A percentile compares a stretch with the other conserved stretches of the same genome.
Evolutionary conservation across 1,140 invertebrate species (phyloP).

Genomic region (Drosophila sechellia): DNA sequence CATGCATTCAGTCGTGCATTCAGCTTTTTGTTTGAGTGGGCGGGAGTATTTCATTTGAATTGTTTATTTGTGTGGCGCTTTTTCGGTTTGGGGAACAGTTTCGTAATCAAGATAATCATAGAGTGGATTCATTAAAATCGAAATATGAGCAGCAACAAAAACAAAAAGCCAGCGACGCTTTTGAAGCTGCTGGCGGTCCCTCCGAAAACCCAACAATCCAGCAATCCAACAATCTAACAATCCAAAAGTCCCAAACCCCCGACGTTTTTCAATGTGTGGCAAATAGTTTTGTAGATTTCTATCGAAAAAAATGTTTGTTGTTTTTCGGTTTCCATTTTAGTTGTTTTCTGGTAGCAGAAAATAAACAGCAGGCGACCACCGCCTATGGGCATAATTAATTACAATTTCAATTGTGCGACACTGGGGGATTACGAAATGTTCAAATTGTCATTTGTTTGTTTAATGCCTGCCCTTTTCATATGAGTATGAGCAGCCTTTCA

Average conservation of each 20-base stretch:
- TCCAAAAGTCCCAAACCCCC: neutral
- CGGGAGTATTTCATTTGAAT: slow-evolving; percentile 62
- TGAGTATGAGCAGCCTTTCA: slow-evolving; percentile 1
- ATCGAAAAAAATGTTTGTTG: slow-evolving; percentile 55
- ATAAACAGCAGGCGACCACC: slow-evolving; percentile 71
- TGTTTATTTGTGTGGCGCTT: slow-evolving; percentile 46
- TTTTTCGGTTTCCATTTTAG: slow-evolving; percentile 29
- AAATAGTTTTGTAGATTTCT: slow-evolving; percentile 78
- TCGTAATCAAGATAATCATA: slow-evolving; percentile 79
- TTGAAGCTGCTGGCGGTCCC: slow-evolving; percentile 44
- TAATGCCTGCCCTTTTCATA: slow-evolving; percentile 30
- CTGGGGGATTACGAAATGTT: slow-evolving; percentile 67
- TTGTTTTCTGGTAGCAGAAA: slow-evolving; percentile 65
- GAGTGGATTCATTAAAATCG: slow-evolving; percentile 76
- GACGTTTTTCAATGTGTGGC: slow-evolving; percentile 50
- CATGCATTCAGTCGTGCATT: slow-evolving; percentile 38
- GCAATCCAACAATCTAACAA: neutral
- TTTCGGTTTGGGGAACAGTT: slow-evolving; percentile 36
- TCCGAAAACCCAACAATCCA: slow-evolving; percentile 4
- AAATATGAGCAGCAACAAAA: slow-evolving; percentile 71
- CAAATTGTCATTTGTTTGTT: slow-evolving; percentile 40
- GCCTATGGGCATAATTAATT: slow-evolving; percentile 69
- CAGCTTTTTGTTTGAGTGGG: slow-evolving; percentile 38
- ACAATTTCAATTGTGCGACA: slow-evolving; percentile 79
- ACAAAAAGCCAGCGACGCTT: slow-evolving; percentile 51